Conservation (phyloP, 2,888 invertebrate genomes). For the Steinernema hermaphroditum region DNA sequence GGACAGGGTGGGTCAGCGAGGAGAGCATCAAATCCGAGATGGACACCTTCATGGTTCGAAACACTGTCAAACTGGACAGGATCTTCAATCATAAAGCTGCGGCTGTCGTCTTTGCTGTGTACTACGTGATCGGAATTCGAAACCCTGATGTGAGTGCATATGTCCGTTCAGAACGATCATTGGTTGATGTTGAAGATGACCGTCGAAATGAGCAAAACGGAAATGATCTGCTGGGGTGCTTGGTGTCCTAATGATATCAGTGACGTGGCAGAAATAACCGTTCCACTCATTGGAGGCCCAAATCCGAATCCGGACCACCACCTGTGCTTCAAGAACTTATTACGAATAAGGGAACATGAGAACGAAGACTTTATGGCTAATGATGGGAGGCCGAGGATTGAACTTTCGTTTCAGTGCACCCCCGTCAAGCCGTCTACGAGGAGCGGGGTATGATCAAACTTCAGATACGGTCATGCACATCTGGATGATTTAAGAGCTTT, state of each 20-base stretch:
- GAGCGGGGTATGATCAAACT: neutral
- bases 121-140: constrained; percentile 53
- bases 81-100: constrained; percentile 45
- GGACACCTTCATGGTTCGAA: constrained; percentile 40
- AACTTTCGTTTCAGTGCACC: constrained; percentile 18
- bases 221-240: constrained; percentile 68
- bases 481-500: neutral
- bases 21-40: constrained; percentile 33
- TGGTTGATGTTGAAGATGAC: too few relatives aligned
- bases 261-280: constrained; percentile 50
- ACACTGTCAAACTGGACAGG: constrained; percentile 38
- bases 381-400: constrained; percentile 31
- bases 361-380: constrained; percentile 34
- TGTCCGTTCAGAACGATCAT: too few relatives aligned
- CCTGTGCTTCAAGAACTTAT: constrained; percentile 67
- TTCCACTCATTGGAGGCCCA: constrained; percentile 68
- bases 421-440: neutral
- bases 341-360: constrained; percentile 39
- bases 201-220: constrained; percentile 36
- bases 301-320: constrained; percentile 66
- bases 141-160: neutral
- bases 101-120: constrained; percentile 60
- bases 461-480: neutral
- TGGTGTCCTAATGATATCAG: constrained; percentile 68
- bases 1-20: constrained; percentile 24